Evolutionary conservation across 2,113 vertebrate species (phyloP).

Genomic region (Tragulus kanchil): DNA sequence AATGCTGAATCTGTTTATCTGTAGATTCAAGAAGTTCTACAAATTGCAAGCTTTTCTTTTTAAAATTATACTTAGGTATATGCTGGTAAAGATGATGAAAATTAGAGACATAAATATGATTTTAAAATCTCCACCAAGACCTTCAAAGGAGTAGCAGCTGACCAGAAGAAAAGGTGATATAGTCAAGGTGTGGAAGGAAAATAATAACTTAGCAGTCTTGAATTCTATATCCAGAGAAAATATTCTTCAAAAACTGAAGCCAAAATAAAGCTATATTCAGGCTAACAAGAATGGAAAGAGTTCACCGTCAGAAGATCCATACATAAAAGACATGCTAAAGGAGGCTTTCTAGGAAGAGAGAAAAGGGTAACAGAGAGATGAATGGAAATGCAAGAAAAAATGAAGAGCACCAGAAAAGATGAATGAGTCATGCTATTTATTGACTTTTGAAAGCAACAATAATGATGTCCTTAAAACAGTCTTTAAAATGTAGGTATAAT

Average conservation of each 20-base stretch:
- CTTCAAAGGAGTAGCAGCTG: not conserved
- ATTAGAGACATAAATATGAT: not conserved
- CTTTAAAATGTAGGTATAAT: not conserved
- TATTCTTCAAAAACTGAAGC: constrained; percentile 10
- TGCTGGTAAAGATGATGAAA: constrained; percentile 25
- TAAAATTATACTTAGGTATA: not conserved
- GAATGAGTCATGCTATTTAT: not conserved
- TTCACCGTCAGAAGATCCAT: not conserved
- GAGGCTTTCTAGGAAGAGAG: not conserved
- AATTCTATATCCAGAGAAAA: not conserved
- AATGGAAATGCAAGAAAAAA: not conserved
- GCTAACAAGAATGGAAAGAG: not conserved
- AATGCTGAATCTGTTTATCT: not conserved
- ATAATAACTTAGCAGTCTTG: not conserved
- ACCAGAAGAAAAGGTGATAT: not conserved
- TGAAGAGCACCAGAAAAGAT: not conserved
- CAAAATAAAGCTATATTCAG: not conserved
- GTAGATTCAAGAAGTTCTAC: not conserved
- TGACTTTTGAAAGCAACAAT: not conserved
- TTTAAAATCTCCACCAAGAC: not conserved
- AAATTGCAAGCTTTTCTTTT: not conserved
- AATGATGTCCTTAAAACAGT: not conserved
- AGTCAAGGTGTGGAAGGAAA: constrained; percentile 5
- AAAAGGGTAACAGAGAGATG: not conserved
- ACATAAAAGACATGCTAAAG: not conserved